phyloP scores from a whole-genome alignment of 2,797 vertebrate genomes.

The Stomatorhinus walkeri region DNA sequence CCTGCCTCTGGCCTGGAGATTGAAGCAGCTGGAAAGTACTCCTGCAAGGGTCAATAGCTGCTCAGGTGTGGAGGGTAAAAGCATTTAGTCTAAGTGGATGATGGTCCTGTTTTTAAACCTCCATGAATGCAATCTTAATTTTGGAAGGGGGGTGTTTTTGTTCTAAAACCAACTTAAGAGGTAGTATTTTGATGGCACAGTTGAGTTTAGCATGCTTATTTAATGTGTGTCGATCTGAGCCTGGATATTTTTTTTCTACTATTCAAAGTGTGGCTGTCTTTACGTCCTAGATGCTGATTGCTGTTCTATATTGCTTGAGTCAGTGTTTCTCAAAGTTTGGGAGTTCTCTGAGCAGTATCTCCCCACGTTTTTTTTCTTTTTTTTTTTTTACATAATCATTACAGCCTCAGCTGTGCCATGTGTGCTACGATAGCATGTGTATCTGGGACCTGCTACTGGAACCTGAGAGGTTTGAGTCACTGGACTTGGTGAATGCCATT shows the following conservation, averaged over 20 bases:
- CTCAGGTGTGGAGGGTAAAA: constrained; percentile 44
- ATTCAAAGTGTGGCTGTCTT: not conserved
- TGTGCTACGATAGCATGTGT: not conserved
- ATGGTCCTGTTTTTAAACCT: not conserved
- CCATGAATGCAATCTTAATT: not conserved
- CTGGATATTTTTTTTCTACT: not conserved
- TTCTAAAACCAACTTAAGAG: constrained; percentile 1
- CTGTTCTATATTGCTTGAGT: not conserved
- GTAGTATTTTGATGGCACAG: not conserved
- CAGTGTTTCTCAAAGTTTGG: not conserved
- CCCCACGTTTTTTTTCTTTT: not conserved
- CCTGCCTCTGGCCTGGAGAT: constrained; percentile 59
- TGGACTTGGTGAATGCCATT: not conserved
- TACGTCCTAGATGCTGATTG: not conserved
- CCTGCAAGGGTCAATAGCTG: constrained; percentile 29
- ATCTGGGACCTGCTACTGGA: not conserved
- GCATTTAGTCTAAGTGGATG: not conserved
- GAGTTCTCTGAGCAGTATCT: not conserved
- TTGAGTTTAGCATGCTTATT: not conserved
- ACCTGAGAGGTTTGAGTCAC: not conserved
- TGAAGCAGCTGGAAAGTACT: constrained; percentile 57
- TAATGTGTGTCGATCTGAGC: not conserved
- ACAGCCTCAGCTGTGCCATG: not conserved
- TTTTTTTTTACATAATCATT: not conserved
- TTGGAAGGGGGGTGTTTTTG: not conserved